Evolutionary conservation across 1,140 invertebrate genomes (phyloP), one percentile per base, ranked within the genome.

Genomic region (Riptortus pedestris): DNA sequence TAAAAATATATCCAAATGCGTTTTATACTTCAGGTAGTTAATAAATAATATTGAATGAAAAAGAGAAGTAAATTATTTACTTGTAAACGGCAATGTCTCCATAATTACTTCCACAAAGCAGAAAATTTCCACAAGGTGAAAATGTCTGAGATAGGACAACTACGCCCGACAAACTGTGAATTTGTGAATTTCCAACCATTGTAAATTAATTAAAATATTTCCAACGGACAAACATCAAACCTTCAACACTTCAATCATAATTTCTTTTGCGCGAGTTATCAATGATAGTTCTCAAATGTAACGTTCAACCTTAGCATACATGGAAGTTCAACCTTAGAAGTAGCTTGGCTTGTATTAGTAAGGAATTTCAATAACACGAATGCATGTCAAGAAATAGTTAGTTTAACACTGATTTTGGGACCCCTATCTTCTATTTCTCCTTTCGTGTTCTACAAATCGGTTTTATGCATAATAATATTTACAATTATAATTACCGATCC

Each of bases 91-190:
- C 87, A 43, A 95, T 80, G 71, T 87, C 82, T 20, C 91, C 90
- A 74, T 90, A 92, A 69, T 87, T 85, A 77, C 90, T 91, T 16
- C 87, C 89, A 64, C 85, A 84, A 61, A 88, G 77, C 29, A 95
- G 79, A 77, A 84, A 90, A 73, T 85, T 84, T 14, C 90, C 88
- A 74, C 88, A 90, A 0, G 85, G 83, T 7, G 90, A 93, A 76
- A 69, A 67, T 18, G 65, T 64, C 64, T 70, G 70, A 12, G 70
- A 70, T 16, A 70, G 62, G 24, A 66, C 66, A n/a, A n/a, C n/a
- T n/a, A n/a, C n/a, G n/a, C n/a, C n/a, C n/a, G n/a, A n/a, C n/a
- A n/a, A n/a, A n/a, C 65, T 66, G 27, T 67, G 69, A 62, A 70
- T 70, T 63, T 61, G 58, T 47, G 59, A 62, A 20, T 63, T 68